Evolutionary conservation across 1,140 invertebrate genomes (phyloP), one percentile per base, ranked within the genome.

Genomic region (Pseudomyrmex cubaensis): DNA sequence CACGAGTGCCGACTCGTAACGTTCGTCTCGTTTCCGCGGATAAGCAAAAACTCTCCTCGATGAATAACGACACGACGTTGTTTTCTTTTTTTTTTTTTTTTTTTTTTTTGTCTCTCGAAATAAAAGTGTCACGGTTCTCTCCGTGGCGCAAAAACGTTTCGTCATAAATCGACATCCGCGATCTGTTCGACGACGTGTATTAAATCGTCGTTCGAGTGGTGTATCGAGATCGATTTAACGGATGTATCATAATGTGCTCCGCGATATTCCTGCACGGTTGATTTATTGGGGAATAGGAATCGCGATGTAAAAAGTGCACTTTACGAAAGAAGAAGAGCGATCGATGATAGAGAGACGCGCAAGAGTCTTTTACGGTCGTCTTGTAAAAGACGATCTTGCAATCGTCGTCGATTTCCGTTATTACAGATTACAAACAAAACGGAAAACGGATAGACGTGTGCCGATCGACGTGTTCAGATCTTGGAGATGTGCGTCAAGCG

Each of bases 21-120:
- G 35, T 62, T 22, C 17, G 74, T 54, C 22, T 57, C 50, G 50
- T 52, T 12, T 15, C 7, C 15, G 2, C 10, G 44, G 22, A 54
- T 35, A 52, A 63, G 15, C 35, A 69, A 69, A 59, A 78, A n/a
- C 22, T 25, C 15, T 17, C 9, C 17, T 22, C 64, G 54, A 76
- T 52, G 48, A 78, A 48, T 48, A 78, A 59, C 66, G 66, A 50
- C 12, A 48, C 12, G 54, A 7, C 54, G 54, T 52, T 80, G 59
- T 64, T 80, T 80, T 44, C 35, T 80, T 72, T 64, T 72, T 80
- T 13, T 52, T 12, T 52, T 50, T 48, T 80, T 80, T 64, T 72
- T 70, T 59, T 70, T 80, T 80, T 72, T 80, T 72, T 69, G 17
- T 48, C 15, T 57, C 44, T 20, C 15, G 22, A 44, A 70, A 80